These are phyloP conservation scores for Coenobita brevimanus DNA, from an alignment of 1,140 invertebrate species.

Conservation along the genomic window DNA sequence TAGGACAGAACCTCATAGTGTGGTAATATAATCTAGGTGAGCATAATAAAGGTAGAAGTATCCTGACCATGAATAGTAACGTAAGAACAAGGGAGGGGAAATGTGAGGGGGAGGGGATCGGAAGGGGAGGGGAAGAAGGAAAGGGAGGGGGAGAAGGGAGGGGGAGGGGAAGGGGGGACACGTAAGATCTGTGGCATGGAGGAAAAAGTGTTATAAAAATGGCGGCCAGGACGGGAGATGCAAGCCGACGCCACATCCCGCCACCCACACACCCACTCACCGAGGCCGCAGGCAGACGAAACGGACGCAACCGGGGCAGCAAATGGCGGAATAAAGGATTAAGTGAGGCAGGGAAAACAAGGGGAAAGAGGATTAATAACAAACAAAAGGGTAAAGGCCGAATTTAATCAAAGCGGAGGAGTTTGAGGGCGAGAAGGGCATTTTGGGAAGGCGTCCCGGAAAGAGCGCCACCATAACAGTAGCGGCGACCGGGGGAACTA, in stretches of 20 bases:
- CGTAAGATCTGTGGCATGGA: background rate
- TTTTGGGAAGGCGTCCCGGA: conserved; percentile 1
- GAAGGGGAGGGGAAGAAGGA: background rate
- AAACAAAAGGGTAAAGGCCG: conserved; percentile 41
- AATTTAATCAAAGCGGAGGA: conserved; percentile 53
- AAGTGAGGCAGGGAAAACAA: conserved; percentile 28
- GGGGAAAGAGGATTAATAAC: conserved; percentile 22
- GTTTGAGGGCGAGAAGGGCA: background rate
- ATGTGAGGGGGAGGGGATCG: background rate
- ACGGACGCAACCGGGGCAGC: background rate
- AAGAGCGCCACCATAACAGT: conserved; percentile 20
- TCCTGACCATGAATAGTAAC: background rate
- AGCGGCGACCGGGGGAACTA: conserved; percentile 31
- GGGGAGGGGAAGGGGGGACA: background rate
- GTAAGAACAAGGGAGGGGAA: background rate
- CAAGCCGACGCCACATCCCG: no score
- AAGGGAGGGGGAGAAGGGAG: background rate
- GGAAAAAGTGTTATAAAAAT: no score
- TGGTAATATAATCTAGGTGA: background rate
- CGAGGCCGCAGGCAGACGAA: no score
- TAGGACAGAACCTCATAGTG: background rate
- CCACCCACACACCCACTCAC: no score
- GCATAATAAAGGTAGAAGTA: background rate
- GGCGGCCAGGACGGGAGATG: no score
- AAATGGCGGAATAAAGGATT: conserved; percentile 24